Evolutionary conservation across 2,888 invertebrate genomes (phyloP), one percentile per base, ranked within the genome.

Genomic region (Drosophila pegasa): DNA sequence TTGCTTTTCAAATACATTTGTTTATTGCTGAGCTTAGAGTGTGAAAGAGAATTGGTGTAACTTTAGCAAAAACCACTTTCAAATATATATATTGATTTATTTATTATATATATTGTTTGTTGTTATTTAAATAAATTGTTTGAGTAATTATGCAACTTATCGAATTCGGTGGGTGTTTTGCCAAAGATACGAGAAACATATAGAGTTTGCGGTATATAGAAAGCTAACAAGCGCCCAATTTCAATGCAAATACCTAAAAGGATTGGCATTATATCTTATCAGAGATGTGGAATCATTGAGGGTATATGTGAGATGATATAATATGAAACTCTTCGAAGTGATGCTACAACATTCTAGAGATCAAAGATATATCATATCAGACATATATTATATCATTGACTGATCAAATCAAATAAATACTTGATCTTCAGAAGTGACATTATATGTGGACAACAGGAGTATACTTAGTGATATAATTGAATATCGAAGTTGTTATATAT

Each of bases 111-210:
- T 45, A 45, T 45, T 18, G n/a, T n/a, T n/a, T n/a, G n/a, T n/a
- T n/a, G 2, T n/a, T 27, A 6, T 43, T 25, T 25, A 43, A 51
- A 38, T 27, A 41, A 59, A n/a, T 47, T 16, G 2, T 2, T n/a
- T 22, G 12, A 8, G 45, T 33, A 37, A 20, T 51, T 62, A 31
- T 64, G 71, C 78, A 75, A 72, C 72, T 48, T 40, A 72, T 67
- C 33, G 22, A 65, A 54, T 65, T 78, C 83, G 83, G 83, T 83
- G 83, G 83, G 80, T 86, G 67, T 80, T 71, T 75, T 82, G 80
- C 83, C 78, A 85, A 82, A 82, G 72, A 70, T 79, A 68, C 54
- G 63, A 63, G 41, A 68, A 40, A 45, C 29, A 47, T 25, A 10
- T 35, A 12, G 16, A 18, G 7, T 45, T 16, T 29, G 29, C 29